Conservation (phyloP, 2,113 vertebrate species). For the Macroglossus sobrinus region DNA sequence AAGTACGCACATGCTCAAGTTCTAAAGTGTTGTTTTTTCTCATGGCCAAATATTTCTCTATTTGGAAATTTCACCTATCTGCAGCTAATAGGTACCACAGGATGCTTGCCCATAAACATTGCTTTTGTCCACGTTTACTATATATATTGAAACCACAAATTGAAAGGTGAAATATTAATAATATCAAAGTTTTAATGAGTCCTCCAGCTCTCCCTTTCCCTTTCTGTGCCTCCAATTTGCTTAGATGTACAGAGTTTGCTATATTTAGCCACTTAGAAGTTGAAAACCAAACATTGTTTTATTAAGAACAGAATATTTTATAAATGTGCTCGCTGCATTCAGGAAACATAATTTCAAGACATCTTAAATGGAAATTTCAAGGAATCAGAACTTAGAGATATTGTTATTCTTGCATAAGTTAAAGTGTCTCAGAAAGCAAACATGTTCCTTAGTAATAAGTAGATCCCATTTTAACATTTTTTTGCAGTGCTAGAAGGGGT, state of each 20-base stretch:
- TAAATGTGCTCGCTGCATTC: neutral
- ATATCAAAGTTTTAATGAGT: conserved; percentile 1
- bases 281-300: neutral
- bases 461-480: neutral
- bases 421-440: conserved; percentile 32
- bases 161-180: conserved; percentile 16
- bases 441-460: neutral
- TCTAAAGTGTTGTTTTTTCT: neutral
- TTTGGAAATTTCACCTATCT: neutral
- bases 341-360: neutral
- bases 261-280: neutral
- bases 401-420: neutral
- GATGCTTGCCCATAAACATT: neutral
- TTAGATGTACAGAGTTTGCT: neutral
- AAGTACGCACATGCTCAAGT: neutral
- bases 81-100: neutral
- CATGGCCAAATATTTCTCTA: neutral
- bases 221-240: neutral
- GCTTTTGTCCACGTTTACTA: neutral
- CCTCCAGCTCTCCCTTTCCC: neutral
- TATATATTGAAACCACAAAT: neutral
- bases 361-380: conserved; percentile 16
- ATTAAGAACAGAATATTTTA: neutral
- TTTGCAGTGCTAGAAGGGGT: neutral
- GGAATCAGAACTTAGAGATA: neutral